Evolutionary conservation across 2,888 invertebrate genomes (phyloP).

Genomic region (Troides helena): DNA sequence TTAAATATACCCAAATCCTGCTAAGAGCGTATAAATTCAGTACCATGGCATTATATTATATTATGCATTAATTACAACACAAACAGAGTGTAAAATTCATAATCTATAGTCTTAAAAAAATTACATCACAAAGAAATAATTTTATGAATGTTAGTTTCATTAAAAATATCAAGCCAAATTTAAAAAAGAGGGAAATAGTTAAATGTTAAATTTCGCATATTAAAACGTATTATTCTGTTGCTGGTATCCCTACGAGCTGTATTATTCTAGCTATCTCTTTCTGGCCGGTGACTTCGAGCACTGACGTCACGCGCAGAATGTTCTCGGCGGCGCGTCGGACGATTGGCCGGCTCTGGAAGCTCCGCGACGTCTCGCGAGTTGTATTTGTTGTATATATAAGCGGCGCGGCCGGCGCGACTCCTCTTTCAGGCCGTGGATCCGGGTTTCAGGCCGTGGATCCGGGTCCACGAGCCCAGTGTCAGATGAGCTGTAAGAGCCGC

Average conservation of each 20-base stretch:
- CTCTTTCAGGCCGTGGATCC: no score
- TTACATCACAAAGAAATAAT: background rate
- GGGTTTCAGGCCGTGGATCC: no score
- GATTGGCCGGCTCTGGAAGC: slow-evolving; percentile 47
- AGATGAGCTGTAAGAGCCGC: no score
- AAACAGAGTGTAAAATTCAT: no score
- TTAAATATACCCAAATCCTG: no score
- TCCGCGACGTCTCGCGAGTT: slow-evolving; percentile 54
- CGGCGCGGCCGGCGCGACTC: slow-evolving; percentile 32
- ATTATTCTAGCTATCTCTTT: background rate
- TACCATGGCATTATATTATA: no score
- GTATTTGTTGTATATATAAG: slow-evolving; percentile 45
- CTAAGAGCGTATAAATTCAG: no score
- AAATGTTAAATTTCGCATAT: no score
- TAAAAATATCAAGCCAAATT: background rate
- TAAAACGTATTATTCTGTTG: background rate
- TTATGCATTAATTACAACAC: background rate
- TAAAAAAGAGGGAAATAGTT: no score
- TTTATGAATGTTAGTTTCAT: background rate
- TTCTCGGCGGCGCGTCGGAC: slow-evolving; percentile 34
- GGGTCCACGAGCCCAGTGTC: no score
- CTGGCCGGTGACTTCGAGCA: slow-evolving; percentile 36
- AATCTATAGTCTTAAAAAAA: background rate
- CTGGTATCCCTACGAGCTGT: background rate
- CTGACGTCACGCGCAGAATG: slow-evolving; percentile 44